Evolutionary conservation across 2,888 invertebrate genomes (phyloP).

Genomic region (Eledone cirrhosa): DNA sequence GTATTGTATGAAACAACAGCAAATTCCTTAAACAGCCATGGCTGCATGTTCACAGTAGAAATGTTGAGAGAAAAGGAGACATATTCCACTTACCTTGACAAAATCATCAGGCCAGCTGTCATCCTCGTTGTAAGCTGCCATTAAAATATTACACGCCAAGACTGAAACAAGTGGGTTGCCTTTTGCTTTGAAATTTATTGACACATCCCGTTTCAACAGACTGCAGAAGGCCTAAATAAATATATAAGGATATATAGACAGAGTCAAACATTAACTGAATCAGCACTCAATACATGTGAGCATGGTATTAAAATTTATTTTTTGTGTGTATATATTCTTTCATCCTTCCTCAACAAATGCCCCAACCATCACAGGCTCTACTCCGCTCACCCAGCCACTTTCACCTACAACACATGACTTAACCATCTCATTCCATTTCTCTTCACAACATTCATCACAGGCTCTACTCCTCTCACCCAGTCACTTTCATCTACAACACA

Average conservation of each 20-base stretch:
- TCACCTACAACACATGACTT: too few relatives aligned
- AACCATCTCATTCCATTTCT: too few relatives aligned
- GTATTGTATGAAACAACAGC: too few relatives aligned
- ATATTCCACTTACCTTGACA: slow-evolving; percentile 75
- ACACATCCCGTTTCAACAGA: slow-evolving; percentile 79
- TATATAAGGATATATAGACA: too few relatives aligned
- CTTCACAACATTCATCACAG: too few relatives aligned
- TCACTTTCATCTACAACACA: too few relatives aligned
- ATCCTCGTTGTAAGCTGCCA: slow-evolving; percentile 80
- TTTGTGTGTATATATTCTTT: not conserved
- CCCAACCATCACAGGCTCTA: not conserved
- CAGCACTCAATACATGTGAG: too few relatives aligned
- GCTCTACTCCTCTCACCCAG: too few relatives aligned
- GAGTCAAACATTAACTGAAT: not conserved
- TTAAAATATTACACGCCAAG: slow-evolving; percentile 83
- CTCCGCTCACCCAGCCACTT: too few relatives aligned
- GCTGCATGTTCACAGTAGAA: too few relatives aligned
- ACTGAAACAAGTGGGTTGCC: slow-evolving; percentile 83
- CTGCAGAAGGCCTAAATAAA: slow-evolving; percentile 77
- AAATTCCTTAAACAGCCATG: too few relatives aligned
- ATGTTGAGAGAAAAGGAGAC: not conserved
- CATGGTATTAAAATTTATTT: not conserved
- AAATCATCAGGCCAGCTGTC: slow-evolving; percentile 91
- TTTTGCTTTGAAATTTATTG: slow-evolving; percentile 76
- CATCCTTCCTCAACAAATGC: not conserved